Evolutionary conservation across 2,113 vertebrate genomes (phyloP).

Genomic region (Synchiropus splendidus): DNA sequence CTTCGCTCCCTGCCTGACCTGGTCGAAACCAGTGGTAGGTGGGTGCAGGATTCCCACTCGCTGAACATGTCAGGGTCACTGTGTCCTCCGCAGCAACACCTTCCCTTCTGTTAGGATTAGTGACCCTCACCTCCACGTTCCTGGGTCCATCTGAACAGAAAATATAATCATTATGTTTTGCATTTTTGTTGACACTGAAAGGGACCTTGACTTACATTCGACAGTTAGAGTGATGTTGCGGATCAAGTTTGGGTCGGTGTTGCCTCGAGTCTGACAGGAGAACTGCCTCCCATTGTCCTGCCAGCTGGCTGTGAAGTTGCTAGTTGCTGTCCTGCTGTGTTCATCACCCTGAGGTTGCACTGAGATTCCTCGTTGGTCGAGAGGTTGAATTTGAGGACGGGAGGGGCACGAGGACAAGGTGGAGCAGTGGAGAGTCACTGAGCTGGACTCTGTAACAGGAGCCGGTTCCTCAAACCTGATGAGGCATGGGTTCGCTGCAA

Average conservation of each 20-base stretch:
- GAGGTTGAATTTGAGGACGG: not conserved
- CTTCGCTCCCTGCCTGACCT: accelerated
- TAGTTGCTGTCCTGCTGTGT: accelerated
- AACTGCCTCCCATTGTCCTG: constrained; percentile 28
- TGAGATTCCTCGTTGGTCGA: accelerated
- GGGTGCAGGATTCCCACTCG: constrained; percentile 17
- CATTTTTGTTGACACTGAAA: too few species aligned
- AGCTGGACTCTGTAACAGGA: accelerated
- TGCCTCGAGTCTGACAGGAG: constrained; percentile 23
- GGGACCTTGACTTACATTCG: constrained; percentile 43
- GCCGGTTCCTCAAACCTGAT: constrained; percentile 19
- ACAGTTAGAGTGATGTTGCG: constrained; percentile 23
- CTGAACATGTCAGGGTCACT: constrained; percentile 35
- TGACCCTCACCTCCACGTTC: accelerated
- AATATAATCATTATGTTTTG: too few species aligned
- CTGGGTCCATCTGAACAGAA: constrained; percentile 42
- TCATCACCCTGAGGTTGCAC: accelerated
- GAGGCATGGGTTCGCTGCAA: constrained; percentile 51
- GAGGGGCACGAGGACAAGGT: constrained; percentile 17
- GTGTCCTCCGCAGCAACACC: not conserved
- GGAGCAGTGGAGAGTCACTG: constrained; percentile 23
- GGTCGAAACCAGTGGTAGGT: constrained; percentile 20
- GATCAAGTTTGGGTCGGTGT: constrained; percentile 6
- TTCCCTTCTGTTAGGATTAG: accelerated
- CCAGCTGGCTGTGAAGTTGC: not conserved